Conservation (phyloP, 2,888 invertebrate genomes). For the Drosophila parthenogenetica region DNA sequence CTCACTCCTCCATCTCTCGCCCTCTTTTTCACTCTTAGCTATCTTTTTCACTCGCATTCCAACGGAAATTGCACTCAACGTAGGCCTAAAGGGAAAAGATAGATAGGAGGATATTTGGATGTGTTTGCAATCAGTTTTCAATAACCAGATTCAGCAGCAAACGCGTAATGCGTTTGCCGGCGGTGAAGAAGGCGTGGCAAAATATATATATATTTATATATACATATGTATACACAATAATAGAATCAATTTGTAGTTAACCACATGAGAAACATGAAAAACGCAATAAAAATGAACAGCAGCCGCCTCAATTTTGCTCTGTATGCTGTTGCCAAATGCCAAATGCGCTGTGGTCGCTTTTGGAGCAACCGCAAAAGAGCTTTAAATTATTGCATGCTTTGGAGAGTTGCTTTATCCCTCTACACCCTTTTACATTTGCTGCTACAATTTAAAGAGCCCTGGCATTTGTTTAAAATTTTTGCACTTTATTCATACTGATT, state of each 20-base stretch:
- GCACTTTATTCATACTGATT: background rate
- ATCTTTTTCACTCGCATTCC: conserved; percentile 7
- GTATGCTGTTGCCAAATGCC: conserved; percentile 8
- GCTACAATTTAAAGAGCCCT: conserved; percentile 5
- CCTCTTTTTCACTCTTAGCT: background rate
- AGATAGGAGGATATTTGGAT: background rate
- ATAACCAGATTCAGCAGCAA: conserved; percentile 72
- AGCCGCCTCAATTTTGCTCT: conserved; percentile 39
- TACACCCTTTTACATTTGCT: background rate
- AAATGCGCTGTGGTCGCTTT: conserved; percentile 58
- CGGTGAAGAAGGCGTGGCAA: conserved; percentile 6
- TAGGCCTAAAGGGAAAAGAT: conserved; percentile 31
- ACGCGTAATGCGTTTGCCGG: conserved; percentile 30
- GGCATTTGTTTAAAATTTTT: conserved; percentile 14
- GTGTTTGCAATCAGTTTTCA: conserved; percentile 75
- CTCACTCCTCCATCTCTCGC: background rate
- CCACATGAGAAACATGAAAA: conserved; percentile 78
- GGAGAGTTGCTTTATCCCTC: background rate
- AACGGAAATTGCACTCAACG: conserved; percentile 69
- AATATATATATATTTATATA: conserved; percentile 10
- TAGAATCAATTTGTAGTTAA: conserved; percentile 81
- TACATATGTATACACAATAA: conserved; percentile 64
- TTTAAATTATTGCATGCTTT: conserved; percentile 75
- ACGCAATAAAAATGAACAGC: conserved; percentile 70
- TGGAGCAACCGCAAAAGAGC: conserved; percentile 62